These are phyloP conservation scores for Lerema accius DNA, from an alignment of 1,140 invertebrate genomes.

Conservation along the genomic window DNA sequence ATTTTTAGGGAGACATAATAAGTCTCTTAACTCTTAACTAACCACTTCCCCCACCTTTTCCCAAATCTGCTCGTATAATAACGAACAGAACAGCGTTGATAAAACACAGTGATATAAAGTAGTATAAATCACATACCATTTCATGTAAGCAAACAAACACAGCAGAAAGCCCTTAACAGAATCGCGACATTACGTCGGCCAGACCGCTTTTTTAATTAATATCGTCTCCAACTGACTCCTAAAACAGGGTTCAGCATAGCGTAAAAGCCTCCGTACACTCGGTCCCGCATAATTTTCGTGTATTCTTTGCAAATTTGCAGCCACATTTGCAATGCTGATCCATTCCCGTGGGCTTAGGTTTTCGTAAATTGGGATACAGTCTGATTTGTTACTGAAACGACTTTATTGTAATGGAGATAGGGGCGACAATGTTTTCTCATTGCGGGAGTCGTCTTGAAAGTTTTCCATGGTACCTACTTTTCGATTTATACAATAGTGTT, in stretches of 20 bases:
- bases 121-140: not conserved
- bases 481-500: too few relatives aligned
- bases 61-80: too few relatives aligned
- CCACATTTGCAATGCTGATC: conserved; percentile 62
- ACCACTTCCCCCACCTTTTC: too few relatives aligned
- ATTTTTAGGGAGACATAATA: too few relatives aligned
- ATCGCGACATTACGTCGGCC: not conserved
- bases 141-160: conserved; percentile 2
- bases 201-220: conserved; percentile 29
- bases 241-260: conserved; percentile 29
- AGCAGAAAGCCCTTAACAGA: not conserved
- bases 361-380: conserved; percentile 46
- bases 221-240: conserved; percentile 28
- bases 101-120: too few relatives aligned
- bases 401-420: conserved; percentile 26
- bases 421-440: conserved; percentile 26
- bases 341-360: conserved; percentile 35
- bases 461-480: too few relatives aligned
- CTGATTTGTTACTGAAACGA: conserved; percentile 34
- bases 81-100: too few relatives aligned
- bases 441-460: not conserved
- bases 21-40: too few relatives aligned
- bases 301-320: conserved; percentile 64
- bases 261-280: conserved; percentile 30
- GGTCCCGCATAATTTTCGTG: conserved; percentile 59